These are phyloP conservation scores for Rousettus leschenaultii DNA, from an alignment of 2,113 vertebrate genomes.

Conservation along the genomic window DNA sequence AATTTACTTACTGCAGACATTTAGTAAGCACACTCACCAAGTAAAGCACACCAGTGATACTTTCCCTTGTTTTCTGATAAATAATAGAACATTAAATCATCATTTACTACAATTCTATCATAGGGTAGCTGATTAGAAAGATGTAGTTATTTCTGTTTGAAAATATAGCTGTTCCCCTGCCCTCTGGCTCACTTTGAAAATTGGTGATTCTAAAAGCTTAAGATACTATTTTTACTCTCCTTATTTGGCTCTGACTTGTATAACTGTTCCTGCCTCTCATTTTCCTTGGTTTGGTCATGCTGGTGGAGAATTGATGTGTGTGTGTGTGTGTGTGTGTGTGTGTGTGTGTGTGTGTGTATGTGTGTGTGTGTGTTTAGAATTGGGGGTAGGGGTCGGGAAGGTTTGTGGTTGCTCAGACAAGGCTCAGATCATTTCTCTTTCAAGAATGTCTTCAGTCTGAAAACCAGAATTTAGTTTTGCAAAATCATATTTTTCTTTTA, in stretches of 20 bases:
- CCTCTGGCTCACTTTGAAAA: slow-evolving; percentile 55
- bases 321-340: neutral
- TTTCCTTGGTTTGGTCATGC: neutral
- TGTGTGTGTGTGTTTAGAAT: neutral
- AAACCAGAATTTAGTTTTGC: neutral
- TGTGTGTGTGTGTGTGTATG: neutral
- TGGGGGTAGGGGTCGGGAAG: neutral
- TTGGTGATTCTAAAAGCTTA: neutral
- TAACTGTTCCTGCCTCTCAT: neutral
- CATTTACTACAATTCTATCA: neutral
- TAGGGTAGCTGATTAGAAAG: neutral
- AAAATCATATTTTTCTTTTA: neutral
- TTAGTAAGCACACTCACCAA: neutral
- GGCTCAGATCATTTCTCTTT: neutral
- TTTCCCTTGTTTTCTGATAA: neutral
- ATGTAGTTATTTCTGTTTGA: neutral
- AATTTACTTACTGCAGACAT: neutral
- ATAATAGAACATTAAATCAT: neutral
- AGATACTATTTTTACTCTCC: slow-evolving; percentile 23
- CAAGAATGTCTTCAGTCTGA: neutral
- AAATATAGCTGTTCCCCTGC: neutral
- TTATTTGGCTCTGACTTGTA: neutral
- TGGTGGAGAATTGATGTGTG: neutral
- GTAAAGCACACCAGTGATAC: neutral
- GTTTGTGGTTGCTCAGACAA: neutral